Evolutionary conservation across 2,888 invertebrate species (phyloP), one percentile per base, ranked within the genome.

Genomic region (Arrhopalites spinosus): DNA sequence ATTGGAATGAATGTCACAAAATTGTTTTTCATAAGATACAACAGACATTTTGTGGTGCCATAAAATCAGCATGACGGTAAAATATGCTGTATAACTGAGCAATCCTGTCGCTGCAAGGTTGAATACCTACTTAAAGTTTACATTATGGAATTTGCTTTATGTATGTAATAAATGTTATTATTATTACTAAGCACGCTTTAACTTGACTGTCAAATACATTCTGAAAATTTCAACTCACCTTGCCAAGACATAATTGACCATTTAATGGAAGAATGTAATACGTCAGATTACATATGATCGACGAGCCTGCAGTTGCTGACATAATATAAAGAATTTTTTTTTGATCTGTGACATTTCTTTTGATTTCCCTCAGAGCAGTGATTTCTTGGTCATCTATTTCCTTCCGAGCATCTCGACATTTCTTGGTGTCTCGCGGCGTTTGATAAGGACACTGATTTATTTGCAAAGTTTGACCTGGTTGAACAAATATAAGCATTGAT

Each of bases 401-500:
- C 13, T 29, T 53, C 1, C 61, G 36, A 30, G 67, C 67, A 8
- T 29, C 25, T 45, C 67, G 45, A 56, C 74, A 74, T 56, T 29
- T 30, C 8, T 23, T 43, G n/a, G 53, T 29, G 13, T 25, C 11
- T 27, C 30, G 25, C 25, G 74, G 67, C 8, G 15, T 20, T 68
- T 74, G 74, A n/a, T 36, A 36, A 2, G 74, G 74, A 23, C 74
- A 74, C 11, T 74, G 68, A 68, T 74, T 74, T 45, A 74, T 68
- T n/a, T n/a, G 67, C 29, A 74, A 25, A 15, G 74, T 74, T 8
- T 67, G 59, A 3, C 36, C 36, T 36, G 36, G 3, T 3, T 36
- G 11, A 36, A 36, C 11, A 36, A 36, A 11, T 11, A 36, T 36
- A 36, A 36, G 3, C 36, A 36, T 36, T 36, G 3, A 36, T 11